Conservation (phyloP, 2,113 vertebrate species). For the Prunella himalayana region DNA sequence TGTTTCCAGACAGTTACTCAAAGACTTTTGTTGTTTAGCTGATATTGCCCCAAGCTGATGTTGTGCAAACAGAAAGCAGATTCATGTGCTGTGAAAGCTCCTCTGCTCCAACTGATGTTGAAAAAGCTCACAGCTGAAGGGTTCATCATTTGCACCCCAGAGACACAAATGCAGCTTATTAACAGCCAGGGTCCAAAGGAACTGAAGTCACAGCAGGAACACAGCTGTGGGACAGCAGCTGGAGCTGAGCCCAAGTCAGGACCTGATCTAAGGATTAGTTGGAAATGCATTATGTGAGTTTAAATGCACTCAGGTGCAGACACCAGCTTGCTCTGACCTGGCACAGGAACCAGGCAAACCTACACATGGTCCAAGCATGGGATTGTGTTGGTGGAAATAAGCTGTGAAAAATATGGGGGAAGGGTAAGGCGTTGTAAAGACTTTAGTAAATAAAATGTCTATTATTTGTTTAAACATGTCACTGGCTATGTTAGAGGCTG, state of each 20-base stretch:
- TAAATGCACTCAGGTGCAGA: background rate
- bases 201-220: background rate
- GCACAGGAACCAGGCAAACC: background rate
- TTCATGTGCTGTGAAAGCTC: background rate
- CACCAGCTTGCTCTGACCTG: background rate
- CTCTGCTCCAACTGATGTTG: background rate
- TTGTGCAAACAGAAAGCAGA: background rate
- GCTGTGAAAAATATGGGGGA: background rate
- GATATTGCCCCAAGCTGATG: background rate
- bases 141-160: background rate
- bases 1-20: background rate
- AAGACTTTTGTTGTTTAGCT: background rate
- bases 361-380: background rate
- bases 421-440: background rate
- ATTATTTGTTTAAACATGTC: slow-evolving; percentile 54
- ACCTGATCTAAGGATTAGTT: background rate
- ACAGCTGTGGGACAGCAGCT: background rate
- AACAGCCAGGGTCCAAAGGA: background rate
- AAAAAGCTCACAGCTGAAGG: background rate
- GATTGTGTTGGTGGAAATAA: background rate
- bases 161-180: background rate
- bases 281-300: background rate
- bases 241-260: background rate
- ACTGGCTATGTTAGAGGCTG: background rate
- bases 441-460: slow-evolving; percentile 40